phyloP scores from a whole-genome alignment of 2,888 invertebrate species.

The Hydrotaea cyrtoneurina region DNA sequence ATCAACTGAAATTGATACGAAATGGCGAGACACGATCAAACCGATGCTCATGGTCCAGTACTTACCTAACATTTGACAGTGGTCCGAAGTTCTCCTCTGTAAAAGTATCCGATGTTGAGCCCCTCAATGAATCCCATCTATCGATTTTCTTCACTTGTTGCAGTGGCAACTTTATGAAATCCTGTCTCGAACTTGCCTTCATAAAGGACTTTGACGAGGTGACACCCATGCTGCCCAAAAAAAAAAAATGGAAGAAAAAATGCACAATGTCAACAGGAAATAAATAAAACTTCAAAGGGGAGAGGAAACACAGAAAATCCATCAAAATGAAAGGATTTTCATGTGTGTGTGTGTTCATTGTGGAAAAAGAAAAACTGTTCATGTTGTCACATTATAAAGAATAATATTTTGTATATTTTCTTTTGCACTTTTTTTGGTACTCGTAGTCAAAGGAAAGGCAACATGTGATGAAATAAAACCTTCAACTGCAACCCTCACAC shows the following conservation, averaged over 20 bases:
- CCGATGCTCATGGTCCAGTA: too few species aligned
- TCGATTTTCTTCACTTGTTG: slow-evolving; percentile 86
- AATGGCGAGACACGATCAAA: too few species aligned
- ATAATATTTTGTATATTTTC: too few species aligned
- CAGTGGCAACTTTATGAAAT: slow-evolving; percentile 84
- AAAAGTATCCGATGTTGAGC: slow-evolving; percentile 90
- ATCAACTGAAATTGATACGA: too few species aligned
- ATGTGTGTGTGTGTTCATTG: background rate
- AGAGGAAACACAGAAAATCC: slow-evolving; percentile 38
- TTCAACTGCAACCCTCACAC: too few species aligned
- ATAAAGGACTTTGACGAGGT: slow-evolving; percentile 93
- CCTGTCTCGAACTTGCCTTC: slow-evolving; percentile 93
- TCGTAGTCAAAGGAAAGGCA: too few species aligned
- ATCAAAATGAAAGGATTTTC: slow-evolving; percentile 21
- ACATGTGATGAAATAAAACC: too few species aligned
- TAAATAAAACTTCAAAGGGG: slow-evolving; percentile 20
- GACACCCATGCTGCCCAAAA: slow-evolving; percentile 82
- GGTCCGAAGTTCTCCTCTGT: slow-evolving; percentile 94
- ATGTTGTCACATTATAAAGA: too few species aligned
- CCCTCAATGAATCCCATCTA: slow-evolving; percentile 85
- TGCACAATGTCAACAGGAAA: slow-evolving; percentile 26
- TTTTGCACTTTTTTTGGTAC: background rate
- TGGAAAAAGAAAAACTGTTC: background rate
- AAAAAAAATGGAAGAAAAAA: slow-evolving; percentile 10
- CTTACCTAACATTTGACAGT: slow-evolving; percentile 92